Percentiles rank a stretch among this genome's conserved stretches.
Conservation (phyloP, 2,113 vertebrate species). For the Hypanus sabinus region DNA sequence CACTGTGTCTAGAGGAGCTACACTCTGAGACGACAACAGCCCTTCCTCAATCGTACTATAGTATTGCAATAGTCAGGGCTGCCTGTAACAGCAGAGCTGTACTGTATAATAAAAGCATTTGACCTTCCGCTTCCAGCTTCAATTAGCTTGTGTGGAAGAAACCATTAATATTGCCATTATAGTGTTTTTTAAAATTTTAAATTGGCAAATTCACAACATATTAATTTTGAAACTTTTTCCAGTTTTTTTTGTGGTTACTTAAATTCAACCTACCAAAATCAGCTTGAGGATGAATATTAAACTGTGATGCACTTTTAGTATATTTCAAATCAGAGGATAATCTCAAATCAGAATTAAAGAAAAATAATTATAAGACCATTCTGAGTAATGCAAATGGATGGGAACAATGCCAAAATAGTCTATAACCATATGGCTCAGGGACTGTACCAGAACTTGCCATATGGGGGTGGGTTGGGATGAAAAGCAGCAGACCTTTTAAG, state of each 20-base stretch:
- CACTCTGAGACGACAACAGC: not conserved
- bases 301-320: not conserved
- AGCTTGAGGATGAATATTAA: no score
- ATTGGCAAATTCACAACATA: not conserved
- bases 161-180: not conserved
- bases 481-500: slow-evolving; percentile 33
- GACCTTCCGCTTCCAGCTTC: not conserved
- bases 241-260: not conserved
- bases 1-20: not conserved
- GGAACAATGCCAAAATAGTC: slow-evolving; percentile 24
- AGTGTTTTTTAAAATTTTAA: not conserved
- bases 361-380: slow-evolving; percentile 18
- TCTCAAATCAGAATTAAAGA: slow-evolving; percentile 17
- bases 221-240: not conserved
- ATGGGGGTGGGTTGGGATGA: slow-evolving; percentile 34
- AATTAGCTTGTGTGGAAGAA: not conserved
- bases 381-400: slow-evolving; percentile 20
- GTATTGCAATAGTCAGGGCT: not conserved
- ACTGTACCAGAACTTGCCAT: slow-evolving; percentile 32
- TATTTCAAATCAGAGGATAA: not conserved
- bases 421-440: slow-evolving; percentile 32
- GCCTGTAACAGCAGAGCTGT: not conserved
- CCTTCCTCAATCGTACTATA: not conserved
- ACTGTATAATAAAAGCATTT: not conserved
- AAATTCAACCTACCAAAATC: not conserved